These are phyloP conservation scores for Ethmia dodecea DNA, from an alignment of 2,888 invertebrate species.

Conservation along the genomic window DNA sequence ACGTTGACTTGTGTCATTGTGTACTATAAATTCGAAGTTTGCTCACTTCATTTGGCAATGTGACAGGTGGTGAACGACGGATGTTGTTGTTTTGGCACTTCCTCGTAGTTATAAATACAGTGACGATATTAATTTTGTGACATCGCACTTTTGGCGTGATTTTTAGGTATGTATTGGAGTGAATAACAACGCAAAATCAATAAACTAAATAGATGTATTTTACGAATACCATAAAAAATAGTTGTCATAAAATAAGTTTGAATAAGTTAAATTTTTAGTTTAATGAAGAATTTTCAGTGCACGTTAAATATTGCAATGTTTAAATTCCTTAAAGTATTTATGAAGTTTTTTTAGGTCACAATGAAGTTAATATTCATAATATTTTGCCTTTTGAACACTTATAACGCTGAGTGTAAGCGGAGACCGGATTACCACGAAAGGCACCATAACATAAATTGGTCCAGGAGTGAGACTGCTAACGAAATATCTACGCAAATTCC, in stretches of 20 bases:
- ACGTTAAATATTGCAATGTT: too few relatives aligned
- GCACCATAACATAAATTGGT: slow-evolving; percentile 5
- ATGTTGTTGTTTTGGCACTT: slow-evolving; percentile 21
- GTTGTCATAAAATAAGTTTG: too few relatives aligned
- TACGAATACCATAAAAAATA: too few relatives aligned
- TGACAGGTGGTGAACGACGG: too few relatives aligned
- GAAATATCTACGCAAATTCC: slow-evolving; percentile 30
- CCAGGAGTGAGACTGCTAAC: slow-evolving; percentile 32
- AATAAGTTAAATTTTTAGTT: too few relatives aligned
- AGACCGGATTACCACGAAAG: slow-evolving; percentile 16
- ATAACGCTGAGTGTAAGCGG: slow-evolving; percentile 30
- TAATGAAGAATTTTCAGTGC: too few relatives aligned
- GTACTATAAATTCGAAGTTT: too few relatives aligned
- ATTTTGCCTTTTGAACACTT: slow-evolving; percentile 23
- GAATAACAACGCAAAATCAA: too few relatives aligned
- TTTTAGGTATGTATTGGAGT: slow-evolving; percentile 4
- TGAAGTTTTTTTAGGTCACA: slow-evolving; percentile 13
- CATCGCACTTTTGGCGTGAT: slow-evolving; percentile 23
- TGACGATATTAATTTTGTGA: slow-evolving; percentile 18
- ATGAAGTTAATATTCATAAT: slow-evolving; percentile 32
- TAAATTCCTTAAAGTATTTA: not conserved
- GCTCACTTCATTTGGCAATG: too few relatives aligned
- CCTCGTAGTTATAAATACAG: slow-evolving; percentile 16
- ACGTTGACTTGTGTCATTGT: too few relatives aligned
- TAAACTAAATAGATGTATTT: too few relatives aligned